These are phyloP conservation scores for Galeopterus variegatus DNA, from an alignment of 2,113 vertebrate species.

Conservation along the genomic window DNA sequence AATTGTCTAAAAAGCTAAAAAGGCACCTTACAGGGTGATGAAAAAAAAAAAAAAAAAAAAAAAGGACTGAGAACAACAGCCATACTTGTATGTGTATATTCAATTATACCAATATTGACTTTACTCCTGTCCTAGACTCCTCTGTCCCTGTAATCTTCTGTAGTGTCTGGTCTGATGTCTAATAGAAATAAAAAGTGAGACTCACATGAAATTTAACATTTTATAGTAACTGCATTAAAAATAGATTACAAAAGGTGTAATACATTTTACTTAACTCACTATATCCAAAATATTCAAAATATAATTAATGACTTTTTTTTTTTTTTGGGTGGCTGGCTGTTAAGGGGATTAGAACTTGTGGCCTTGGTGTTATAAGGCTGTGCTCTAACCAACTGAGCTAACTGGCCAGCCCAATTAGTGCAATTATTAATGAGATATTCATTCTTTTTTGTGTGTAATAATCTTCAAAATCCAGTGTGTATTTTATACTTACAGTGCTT, in stretches of 20 bases:
- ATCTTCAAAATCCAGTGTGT: neutral
- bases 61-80: neutral
- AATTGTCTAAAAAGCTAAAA: neutral
- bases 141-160: neutral
- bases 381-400: no score
- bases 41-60: neutral
- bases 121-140: fast-evolving
- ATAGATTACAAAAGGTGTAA: neutral
- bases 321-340: no score
- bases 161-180: neutral
- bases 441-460: neutral
- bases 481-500: neutral
- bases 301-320: neutral
- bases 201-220: neutral
- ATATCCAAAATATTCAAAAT: neutral
- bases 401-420: no score
- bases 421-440: neutral
- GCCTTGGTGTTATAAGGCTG: no score
- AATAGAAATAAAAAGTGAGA: neutral
- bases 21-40: neutral
- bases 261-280: neutral
- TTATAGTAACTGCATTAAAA: neutral
- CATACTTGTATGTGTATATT: neutral
- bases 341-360: no score
- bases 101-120: neutral